phyloP scores from a whole-genome alignment of 2,797 vertebrate genomes.

The Steatocranus sp. region DNA sequence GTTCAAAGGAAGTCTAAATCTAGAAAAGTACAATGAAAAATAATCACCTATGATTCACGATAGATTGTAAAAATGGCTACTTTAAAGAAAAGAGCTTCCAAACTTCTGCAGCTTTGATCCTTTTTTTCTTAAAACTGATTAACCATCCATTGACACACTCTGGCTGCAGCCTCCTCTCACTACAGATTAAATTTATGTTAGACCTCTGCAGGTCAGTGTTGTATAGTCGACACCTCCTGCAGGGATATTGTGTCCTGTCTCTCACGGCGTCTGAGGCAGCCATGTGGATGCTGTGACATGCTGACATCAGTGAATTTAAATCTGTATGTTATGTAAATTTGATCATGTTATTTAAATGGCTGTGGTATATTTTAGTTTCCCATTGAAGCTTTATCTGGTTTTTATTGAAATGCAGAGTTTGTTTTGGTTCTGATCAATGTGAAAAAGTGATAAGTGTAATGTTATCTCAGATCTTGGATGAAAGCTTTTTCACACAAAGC shows the following conservation, averaged over 20 bases:
- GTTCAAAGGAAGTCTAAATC: slow-evolving; percentile 29
- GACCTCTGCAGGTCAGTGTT: slow-evolving; percentile 50
- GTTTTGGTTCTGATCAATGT: slow-evolving; percentile 28
- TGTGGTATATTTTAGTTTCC: slow-evolving; percentile 9
- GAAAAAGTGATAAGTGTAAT: slow-evolving; percentile 52
- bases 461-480: slow-evolving; percentile 47
- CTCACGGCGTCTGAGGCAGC: slow-evolving; percentile 42
- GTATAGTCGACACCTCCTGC: slow-evolving; percentile 55
- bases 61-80: slow-evolving; percentile 52
- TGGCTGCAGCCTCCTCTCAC: slow-evolving; percentile 36
- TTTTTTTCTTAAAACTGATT: slow-evolving; percentile 55
- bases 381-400: slow-evolving; percentile 21
- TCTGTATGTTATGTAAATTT: not conserved
- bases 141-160: slow-evolving; percentile 42
- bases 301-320: not conserved
- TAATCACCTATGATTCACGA: slow-evolving; percentile 45
- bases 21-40: slow-evolving; percentile 26
- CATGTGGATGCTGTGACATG: slow-evolving; percentile 21
- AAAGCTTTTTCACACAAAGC: slow-evolving; percentile 37
- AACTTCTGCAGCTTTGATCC: slow-evolving; percentile 39
- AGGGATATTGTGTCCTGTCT: slow-evolving; percentile 59
- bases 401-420: slow-evolving; percentile 12
- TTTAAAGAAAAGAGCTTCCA: slow-evolving; percentile 23
- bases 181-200: slow-evolving; percentile 61
- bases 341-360: slow-evolving; percentile 2